Evolutionary conservation across 2,113 vertebrate genomes (phyloP).

Genomic region (Oxygymnocypris stewartii): DNA sequence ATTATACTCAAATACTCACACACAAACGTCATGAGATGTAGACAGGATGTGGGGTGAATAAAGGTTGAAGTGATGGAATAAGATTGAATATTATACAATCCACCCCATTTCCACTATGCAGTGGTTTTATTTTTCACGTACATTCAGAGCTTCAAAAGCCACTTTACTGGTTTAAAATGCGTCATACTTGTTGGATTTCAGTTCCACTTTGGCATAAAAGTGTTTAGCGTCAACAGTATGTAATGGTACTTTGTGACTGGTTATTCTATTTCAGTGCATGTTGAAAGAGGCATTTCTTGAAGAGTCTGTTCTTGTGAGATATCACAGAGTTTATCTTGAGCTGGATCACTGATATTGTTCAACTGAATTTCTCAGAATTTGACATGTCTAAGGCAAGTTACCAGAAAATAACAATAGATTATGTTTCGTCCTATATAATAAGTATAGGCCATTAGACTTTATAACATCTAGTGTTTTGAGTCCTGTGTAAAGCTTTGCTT

Average conservation of each 20-base stretch:
- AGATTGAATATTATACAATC: background rate
- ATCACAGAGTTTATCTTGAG: background rate
- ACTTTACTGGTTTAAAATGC: background rate
- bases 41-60: background rate
- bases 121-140: background rate
- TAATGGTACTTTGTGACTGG: background rate
- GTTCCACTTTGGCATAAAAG: background rate
- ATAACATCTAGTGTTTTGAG: background rate
- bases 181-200: background rate
- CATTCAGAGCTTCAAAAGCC: background rate
- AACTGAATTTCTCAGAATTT: background rate
- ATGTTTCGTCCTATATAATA: background rate
- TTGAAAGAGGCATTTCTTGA: background rate
- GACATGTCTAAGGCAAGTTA: background rate
- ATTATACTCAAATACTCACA: background rate
- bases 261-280: background rate
- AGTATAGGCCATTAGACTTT: background rate
- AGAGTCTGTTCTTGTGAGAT: slow-evolving; percentile 20
- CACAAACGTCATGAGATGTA: background rate
- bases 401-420: background rate
- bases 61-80: background rate
- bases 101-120: background rate
- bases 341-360: background rate
- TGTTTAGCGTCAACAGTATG: background rate
- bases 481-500: background rate